These are phyloP conservation scores for Scopus umbretta DNA, from an alignment of 2,113 vertebrate genomes.

Conservation along the genomic window DNA sequence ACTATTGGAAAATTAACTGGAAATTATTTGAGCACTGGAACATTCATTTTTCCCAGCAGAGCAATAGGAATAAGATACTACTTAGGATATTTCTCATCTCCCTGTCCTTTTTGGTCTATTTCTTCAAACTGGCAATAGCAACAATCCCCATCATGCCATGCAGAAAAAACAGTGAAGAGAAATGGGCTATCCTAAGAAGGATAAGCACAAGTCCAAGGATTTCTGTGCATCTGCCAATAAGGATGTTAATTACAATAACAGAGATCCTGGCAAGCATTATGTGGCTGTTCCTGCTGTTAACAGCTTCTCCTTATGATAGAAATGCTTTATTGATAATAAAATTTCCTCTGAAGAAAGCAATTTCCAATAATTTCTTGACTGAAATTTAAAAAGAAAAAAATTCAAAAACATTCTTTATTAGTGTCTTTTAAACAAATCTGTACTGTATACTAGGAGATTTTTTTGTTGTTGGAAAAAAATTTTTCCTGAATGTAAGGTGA, in stretches of 20 bases:
- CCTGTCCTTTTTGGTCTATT: not conserved
- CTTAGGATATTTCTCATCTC: not conserved
- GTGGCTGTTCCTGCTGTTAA: not conserved
- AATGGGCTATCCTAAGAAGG: not conserved
- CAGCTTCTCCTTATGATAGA: not conserved
- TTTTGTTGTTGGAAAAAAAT: not conserved
- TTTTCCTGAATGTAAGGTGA: not conserved
- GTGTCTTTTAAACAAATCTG: not conserved
- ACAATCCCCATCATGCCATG: rapidly evolving
- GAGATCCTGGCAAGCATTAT: not conserved
- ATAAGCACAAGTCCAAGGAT: not conserved
- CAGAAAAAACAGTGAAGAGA: not conserved
- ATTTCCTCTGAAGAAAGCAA: not conserved
- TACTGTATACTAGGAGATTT: not conserved
- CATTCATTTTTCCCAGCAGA: not conserved
- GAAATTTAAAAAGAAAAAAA: not conserved
- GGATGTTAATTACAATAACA: not conserved
- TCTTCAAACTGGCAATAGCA: not conserved
- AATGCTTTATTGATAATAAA: not conserved
- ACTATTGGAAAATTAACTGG: not conserved
- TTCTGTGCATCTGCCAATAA: not conserved
- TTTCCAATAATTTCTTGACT: not conserved
- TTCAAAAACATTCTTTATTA: not conserved
- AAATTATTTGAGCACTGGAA: not conserved
- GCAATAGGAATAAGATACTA: not conserved